Conservation (phyloP, 1,140 invertebrate genomes). For the Zaprionus kolodkinae region DNA sequence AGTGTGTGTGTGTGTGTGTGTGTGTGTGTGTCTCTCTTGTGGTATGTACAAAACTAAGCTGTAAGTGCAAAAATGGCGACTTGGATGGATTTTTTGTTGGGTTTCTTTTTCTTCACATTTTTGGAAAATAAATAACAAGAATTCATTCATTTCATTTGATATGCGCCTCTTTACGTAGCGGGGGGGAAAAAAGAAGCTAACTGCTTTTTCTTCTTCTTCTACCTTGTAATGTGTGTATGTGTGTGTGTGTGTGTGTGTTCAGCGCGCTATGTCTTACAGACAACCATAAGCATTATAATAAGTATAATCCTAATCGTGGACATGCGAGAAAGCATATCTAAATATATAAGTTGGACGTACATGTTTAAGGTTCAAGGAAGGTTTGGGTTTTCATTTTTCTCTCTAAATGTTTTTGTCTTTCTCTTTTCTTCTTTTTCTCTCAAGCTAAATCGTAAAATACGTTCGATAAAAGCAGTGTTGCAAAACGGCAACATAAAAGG, state of each 20-base stretch:
- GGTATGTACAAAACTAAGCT: conserved; percentile 48
- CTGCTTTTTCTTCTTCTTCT: neutral
- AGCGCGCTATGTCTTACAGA: conserved; percentile 43
- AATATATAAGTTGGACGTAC: conserved; percentile 46
- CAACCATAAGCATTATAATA: conserved; percentile 32
- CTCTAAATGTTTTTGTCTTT: neutral
- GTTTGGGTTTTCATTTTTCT: conserved; percentile 37
- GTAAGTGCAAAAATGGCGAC: conserved; percentile 46
- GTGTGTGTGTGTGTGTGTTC: neutral
- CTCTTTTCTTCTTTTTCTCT: conserved; percentile 14
- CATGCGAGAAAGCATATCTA: conserved; percentile 20
- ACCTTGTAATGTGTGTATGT: neutral
- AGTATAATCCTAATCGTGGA: conserved; percentile 25
- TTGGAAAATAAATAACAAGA: conserved; percentile 24
- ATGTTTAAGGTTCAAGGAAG: conserved; percentile 52
- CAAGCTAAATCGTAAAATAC: conserved; percentile 15
- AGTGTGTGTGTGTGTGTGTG: conserved; percentile 4
- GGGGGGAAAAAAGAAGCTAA: neutral
- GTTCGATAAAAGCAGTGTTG: conserved; percentile 37
- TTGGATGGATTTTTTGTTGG: conserved; percentile 44
- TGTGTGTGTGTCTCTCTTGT: conserved; percentile 19
- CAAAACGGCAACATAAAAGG: conserved; percentile 4
- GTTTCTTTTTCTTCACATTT: neutral
- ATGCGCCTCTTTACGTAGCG: conserved; percentile 21
- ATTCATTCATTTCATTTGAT: conserved; percentile 24